Base-by-base conservation (phyloP, 2,797 vertebrate species). In the Phoebastria nigripes region DNA sequence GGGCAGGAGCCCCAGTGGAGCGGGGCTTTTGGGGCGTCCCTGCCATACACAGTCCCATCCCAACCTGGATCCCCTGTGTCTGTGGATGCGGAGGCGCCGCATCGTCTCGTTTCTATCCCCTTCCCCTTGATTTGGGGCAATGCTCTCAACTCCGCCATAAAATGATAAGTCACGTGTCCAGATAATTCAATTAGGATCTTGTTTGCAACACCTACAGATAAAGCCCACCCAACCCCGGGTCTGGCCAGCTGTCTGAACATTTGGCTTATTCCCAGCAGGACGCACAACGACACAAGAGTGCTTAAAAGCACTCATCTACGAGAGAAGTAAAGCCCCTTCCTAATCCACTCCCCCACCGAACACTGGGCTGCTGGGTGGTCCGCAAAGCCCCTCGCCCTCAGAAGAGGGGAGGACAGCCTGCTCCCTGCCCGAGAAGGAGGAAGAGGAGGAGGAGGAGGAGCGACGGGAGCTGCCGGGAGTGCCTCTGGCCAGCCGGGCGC, bases 121-220 rank as follows among this genome's bases (percentile, higher is more conserved):
- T 65, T 77, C 22, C 31, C 18, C 37, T 31, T 1, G 26, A 82
- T 63, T 19, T 47, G 81, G 73, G 80, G 58, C 83, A 76, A 80
- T 3, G 12, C 44, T 65, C 81, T 80, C 46, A 66, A 55, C 52
- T 65, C 78, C 28, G 4, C 62, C 78, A 41, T 7, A 61, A 96
- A 93, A 96, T 93, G 62, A 94, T 72, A 92, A 94, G 90, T 95
- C 31, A 18, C 35, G 61, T 10, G 39, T 17, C 25, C 74, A 41
- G 71, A 82, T 91, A 95, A 96, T 95, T 72, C 93, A 96, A 95
- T 95, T 94, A 91, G 94, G 72, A 78, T 22, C 71, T 92, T 92
- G 93, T 95, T 95, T 95, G 95, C 72, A 87, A 97, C 94, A 96
- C 91, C 91, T 94, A 66, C 82, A 26, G 78, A 52, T 83, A 88